Conservation (phyloP, 2,113 vertebrate genomes). For the Thamnaconus septentrionalis region DNA sequence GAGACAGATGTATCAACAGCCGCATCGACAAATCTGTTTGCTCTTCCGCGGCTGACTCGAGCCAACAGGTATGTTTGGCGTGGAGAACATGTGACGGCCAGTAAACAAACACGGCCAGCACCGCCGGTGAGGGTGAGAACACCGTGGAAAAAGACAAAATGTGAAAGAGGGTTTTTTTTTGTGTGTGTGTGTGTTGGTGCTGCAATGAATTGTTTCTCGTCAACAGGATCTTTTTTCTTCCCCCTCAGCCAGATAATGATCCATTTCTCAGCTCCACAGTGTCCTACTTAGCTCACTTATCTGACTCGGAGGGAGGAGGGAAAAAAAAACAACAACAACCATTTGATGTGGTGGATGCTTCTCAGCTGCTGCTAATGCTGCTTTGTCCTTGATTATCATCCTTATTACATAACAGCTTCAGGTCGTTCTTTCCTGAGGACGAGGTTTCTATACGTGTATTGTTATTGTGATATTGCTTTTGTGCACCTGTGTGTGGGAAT, state of each 20-base stretch:
- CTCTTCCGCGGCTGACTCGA: not conserved
- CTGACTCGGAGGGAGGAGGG: conserved; percentile 37
- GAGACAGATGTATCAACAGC: conserved; percentile 64
- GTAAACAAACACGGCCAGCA: too few species aligned
- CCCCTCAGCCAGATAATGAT: conserved; percentile 54
- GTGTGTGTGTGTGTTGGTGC: conserved; percentile 40
- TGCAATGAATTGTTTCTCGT: conserved; percentile 28
- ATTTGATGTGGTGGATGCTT: conserved; percentile 53
- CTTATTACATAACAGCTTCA: conserved; percentile 57
- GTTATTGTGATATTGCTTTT: too few species aligned
- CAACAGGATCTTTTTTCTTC: conserved; percentile 31
- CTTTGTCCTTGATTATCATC: conserved; percentile 59
- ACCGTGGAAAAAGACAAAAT: conserved; percentile 32
- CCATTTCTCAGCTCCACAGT: conserved; percentile 54
- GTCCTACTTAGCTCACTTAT: conserved; percentile 69
- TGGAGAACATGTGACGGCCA: too few species aligned
- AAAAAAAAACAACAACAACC: conserved; percentile 13
- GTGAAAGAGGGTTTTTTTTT: conserved; percentile 48
- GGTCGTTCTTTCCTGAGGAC: conserved; percentile 32
- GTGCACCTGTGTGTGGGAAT: conserved; percentile 10
- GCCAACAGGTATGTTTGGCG: too few species aligned
- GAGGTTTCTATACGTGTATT: conserved; percentile 4
- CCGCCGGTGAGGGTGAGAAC: too few species aligned
- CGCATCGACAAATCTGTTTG: conserved; percentile 40
- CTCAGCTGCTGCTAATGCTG: conserved; percentile 43